Evolutionary conservation across 2,113 vertebrate species (phyloP).

Genomic region (Pelmatolapia mariae): DNA sequence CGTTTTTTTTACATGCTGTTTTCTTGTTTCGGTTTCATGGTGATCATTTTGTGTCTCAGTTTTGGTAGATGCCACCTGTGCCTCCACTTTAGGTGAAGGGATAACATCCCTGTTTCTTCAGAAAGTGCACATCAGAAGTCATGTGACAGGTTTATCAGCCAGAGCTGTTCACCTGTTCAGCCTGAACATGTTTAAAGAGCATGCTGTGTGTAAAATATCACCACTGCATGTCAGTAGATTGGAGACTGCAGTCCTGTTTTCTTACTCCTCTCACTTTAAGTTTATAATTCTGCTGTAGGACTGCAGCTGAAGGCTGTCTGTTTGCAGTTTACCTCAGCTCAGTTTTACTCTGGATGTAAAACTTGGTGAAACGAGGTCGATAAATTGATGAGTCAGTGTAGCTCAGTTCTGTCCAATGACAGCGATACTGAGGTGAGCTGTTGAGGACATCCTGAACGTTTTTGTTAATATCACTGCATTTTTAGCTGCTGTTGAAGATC

Average conservation of each 20-base stretch:
- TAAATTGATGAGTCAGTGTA: background rate
- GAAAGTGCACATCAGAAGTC: background rate
- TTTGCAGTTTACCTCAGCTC: background rate
- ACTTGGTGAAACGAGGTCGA: background rate
- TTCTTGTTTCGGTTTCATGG: background rate
- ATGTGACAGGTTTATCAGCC: background rate
- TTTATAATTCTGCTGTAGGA: background rate
- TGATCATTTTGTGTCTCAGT: background rate
- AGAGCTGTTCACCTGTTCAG: background rate
- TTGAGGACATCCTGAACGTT: background rate
- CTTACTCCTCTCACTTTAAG: background rate
- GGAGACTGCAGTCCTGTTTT: background rate
- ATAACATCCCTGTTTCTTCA: background rate
- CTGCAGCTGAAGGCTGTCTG: background rate
- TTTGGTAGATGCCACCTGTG: background rate
- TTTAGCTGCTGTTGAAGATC: background rate
- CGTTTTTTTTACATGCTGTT: background rate
- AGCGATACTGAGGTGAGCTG: background rate
- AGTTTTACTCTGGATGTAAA: background rate
- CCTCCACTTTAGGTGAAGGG: background rate
- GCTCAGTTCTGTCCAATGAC: background rate
- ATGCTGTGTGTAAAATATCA: background rate
- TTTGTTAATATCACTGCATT: background rate
- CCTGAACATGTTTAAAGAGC: background rate
- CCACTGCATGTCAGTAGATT: background rate